Percentiles rank a stretch among this genome's conserved stretches.
phyloP scores from a whole-genome alignment of 2,113 vertebrate species.

The Pipra filicauda region DNA sequence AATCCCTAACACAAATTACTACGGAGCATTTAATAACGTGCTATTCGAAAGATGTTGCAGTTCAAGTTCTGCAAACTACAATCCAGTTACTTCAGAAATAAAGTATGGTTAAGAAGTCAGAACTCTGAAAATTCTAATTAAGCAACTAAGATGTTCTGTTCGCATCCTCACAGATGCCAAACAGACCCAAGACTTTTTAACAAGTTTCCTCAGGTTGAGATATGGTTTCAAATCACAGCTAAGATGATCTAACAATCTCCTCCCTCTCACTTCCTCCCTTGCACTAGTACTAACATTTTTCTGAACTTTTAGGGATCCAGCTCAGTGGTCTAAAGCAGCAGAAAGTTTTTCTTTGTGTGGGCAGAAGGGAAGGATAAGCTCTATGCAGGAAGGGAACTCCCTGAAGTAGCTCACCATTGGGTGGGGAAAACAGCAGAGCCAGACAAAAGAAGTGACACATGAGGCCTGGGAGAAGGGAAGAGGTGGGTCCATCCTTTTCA shows the following conservation, averaged over 20 bases:
- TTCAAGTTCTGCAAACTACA: background rate
- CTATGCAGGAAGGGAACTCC: slow-evolving; percentile 17
- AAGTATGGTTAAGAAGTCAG: background rate
- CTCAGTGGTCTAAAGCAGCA: background rate
- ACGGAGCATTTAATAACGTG: background rate
- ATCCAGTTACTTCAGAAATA: background rate
- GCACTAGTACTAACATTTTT: background rate
- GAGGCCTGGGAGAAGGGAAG: background rate
- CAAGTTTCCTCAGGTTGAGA: background rate
- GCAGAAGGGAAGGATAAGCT: background rate
- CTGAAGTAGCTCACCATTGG: background rate
- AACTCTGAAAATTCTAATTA: background rate
- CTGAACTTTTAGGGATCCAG: background rate
- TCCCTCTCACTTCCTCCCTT: background rate
- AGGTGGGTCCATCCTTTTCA: background rate
- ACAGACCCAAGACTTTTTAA: background rate
- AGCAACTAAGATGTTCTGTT: background rate
- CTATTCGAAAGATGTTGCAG: background rate
- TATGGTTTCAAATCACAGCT: background rate
- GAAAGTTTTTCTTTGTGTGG: background rate
- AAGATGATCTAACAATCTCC: background rate
- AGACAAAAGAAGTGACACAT: background rate
- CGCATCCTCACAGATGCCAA: background rate
- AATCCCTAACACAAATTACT: background rate
- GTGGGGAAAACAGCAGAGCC: background rate